Conservation (phyloP, 2,113 vertebrate genomes). For the Pogonocichla stellata region DNA sequence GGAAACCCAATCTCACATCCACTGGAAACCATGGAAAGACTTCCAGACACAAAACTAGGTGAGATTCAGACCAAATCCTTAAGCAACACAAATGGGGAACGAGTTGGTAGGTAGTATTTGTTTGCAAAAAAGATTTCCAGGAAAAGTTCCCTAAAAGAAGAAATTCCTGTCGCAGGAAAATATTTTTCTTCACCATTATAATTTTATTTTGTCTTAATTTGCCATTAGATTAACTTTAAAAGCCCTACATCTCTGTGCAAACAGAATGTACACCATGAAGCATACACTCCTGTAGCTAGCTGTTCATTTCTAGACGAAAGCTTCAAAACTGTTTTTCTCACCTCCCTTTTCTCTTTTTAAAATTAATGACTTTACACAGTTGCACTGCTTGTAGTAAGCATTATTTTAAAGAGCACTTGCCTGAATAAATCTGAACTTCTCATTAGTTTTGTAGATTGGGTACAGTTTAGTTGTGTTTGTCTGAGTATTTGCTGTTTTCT, state of each 20-base stretch:
- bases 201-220: neutral
- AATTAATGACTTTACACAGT: neutral
- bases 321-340: neutral
- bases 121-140: neutral
- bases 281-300: neutral
- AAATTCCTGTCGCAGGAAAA: neutral
- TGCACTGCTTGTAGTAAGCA: neutral
- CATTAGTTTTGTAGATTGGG: neutral
- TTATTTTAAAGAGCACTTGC: neutral
- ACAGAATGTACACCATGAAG: neutral
- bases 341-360: neutral
- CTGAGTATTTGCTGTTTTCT: neutral
- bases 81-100: neutral
- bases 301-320: neutral
- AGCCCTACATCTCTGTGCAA: neutral
- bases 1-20: neutral
- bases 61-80: neutral
- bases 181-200: rapidly evolving
- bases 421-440: neutral
- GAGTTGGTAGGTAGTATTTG: neutral
- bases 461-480: neutral
- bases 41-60: neutral
- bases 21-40: neutral
- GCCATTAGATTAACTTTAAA: neutral
- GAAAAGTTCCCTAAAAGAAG: neutral